Evolutionary conservation across 2,888 invertebrate species (phyloP), one percentile per base, ranked within the genome.

Genomic region (Chloroclystis v-ata): DNA sequence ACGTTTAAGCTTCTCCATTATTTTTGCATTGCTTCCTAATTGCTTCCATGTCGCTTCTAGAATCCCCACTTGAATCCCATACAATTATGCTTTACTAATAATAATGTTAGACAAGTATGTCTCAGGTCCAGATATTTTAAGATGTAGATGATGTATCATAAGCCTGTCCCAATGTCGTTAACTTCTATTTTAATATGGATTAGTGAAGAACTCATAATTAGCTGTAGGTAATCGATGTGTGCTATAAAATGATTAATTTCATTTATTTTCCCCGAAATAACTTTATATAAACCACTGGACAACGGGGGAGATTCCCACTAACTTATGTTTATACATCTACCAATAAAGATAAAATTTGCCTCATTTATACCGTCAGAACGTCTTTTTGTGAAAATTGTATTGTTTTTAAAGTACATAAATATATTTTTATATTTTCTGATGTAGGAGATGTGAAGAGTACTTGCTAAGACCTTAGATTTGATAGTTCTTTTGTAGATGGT

Each of bases 381-480:
- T 69, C 69, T 79, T 75, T 74, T 69, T 72, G 65, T 65, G 66
- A 61, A 69, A 72, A 69, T 61, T 60, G 55, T 58, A 67, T 67
- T 67, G 69, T 75, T 80, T 79, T 78, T 69, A 72, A 82, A 85
- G 82, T 82, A 84, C 82, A 85, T 82, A 74, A 79, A 81, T 70
- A 84, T 85, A 87, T 86, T 86, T 87, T 86, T 86, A 79, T 86
- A 87, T 85, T 81, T 82, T 82, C 78, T 75, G 79, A 76, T 5
- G 75, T 80, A 81, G 77, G 70, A 75, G 66, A 63, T 71, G 78
- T 68, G 69, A 77, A 70, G 68, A 81, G 80, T 82, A 83, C 67
- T 76, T 73, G 81, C 78, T 85, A 85, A 82, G 70, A 78, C 70
- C 75, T 81, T 86, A 86, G 85, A 82, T 80, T 82, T 79, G 73